These are phyloP conservation scores for Meteorus sp. DNA, from an alignment of 1,140 invertebrate species.

Conservation along the genomic window DNA sequence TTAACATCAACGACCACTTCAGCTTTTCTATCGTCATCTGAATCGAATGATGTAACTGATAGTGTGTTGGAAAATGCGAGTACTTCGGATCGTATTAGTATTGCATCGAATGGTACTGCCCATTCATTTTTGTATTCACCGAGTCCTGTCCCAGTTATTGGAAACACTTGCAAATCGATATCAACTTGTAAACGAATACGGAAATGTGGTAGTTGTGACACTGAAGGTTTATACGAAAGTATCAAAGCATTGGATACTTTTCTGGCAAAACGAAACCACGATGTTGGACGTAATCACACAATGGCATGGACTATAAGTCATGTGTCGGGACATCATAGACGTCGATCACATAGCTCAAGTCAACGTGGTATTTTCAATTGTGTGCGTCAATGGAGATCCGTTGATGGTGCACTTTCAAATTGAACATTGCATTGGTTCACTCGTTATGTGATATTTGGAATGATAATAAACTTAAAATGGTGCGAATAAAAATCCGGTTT, in stretches of 20 bases:
- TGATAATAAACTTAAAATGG: background rate
- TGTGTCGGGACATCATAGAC: conserved; percentile 33
- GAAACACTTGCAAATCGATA: too few species aligned
- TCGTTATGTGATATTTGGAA: background rate
- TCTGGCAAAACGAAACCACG: conserved; percentile 32
- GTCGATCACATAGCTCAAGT: background rate
- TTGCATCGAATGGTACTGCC: background rate
- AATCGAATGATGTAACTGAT: conserved; percentile 36
- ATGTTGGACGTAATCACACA: conserved; percentile 21
- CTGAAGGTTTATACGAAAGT: conserved; percentile 44
- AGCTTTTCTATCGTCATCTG: conserved; percentile 31
- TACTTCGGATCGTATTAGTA: conserved; percentile 21
- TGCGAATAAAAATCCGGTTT: background rate
- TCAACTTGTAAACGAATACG: background rate
- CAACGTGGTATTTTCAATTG: conserved; percentile 10
- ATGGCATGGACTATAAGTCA: conserved; percentile 41
- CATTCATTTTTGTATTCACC: too few species aligned
- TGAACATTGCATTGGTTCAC: conserved; percentile 1
- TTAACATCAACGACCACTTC: conserved; percentile 32
- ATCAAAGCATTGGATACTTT: conserved; percentile 47
- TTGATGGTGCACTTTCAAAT: conserved; percentile 9
- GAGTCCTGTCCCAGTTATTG: too few species aligned
- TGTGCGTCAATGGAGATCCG: conserved; percentile 15
- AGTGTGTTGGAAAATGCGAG: conserved; percentile 30
- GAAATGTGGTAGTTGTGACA: conserved; percentile 36